Conservation (phyloP, 2,888 invertebrate species). For the Pecten maximus region DNA sequence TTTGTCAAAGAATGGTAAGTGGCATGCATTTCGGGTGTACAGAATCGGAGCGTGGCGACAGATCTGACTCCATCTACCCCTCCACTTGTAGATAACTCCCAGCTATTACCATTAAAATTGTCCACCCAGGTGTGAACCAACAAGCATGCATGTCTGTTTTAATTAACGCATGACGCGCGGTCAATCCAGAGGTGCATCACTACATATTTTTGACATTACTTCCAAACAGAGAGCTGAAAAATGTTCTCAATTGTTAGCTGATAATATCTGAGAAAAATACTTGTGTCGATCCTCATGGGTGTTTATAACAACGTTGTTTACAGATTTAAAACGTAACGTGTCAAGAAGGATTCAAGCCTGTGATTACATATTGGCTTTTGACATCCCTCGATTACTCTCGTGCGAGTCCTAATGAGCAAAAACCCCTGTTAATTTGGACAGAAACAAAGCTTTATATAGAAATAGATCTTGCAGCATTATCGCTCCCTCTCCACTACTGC, state of each 20-base stretch:
- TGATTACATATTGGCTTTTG: slow-evolving; percentile 35
- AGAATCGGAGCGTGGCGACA: not conserved
- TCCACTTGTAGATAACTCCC: slow-evolving; percentile 2
- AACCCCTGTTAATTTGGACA: slow-evolving; percentile 33
- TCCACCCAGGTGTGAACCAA: not conserved
- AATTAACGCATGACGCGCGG: not conserved
- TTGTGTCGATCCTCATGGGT: not conserved
- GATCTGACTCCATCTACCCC: not conserved
- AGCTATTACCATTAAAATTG: slow-evolving; percentile 27
- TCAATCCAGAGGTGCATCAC: slow-evolving; percentile 8
- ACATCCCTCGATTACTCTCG: slow-evolving; percentile 35
- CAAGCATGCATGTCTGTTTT: slow-evolving; percentile 30
- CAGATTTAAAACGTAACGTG: slow-evolving; percentile 33
- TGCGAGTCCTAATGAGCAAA: slow-evolving; percentile 28
- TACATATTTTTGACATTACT: slow-evolving; percentile 35
- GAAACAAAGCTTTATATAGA: slow-evolving; percentile 35
- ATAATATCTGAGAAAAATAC: slow-evolving; percentile 33
- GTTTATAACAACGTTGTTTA: slow-evolving; percentile 23
- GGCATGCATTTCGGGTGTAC: slow-evolving; percentile 7
- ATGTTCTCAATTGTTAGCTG: slow-evolving; percentile 10
- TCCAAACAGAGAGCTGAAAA: not conserved
- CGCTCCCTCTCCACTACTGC: slow-evolving; percentile 9
- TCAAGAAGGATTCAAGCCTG: slow-evolving; percentile 24
- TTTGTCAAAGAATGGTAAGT: slow-evolving; percentile 16
- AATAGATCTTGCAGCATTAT: slow-evolving; percentile 26